These are phyloP conservation scores for Hiodon tergisus DNA, from an alignment of 2,113 vertebrate species.

Conservation along the genomic window DNA sequence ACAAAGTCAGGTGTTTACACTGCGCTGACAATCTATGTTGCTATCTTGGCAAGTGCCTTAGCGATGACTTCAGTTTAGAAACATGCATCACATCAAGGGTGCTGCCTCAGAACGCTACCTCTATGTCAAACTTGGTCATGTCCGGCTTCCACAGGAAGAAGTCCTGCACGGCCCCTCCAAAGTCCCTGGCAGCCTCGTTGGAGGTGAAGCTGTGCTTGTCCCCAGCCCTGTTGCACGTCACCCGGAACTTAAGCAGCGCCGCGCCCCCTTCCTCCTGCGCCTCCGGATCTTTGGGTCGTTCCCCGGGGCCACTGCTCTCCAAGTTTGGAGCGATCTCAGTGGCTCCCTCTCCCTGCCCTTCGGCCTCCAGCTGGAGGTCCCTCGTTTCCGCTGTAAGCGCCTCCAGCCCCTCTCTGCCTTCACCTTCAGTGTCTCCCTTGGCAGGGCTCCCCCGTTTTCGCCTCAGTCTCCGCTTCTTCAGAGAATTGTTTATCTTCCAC, in stretches of 20 bases:
- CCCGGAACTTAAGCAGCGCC: conserved; percentile 74
- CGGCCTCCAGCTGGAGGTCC: conserved; percentile 23
- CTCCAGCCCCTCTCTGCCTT: conserved; percentile 37
- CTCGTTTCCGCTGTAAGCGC: conserved; percentile 17
- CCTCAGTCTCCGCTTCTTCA: conserved; percentile 84
- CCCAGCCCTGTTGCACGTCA: conserved; percentile 88
- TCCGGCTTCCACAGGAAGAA: conserved; percentile 96
- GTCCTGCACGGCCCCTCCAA: conserved; percentile 90
- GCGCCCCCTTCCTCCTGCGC: conserved; percentile 30
- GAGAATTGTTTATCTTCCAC: conserved; percentile 80
- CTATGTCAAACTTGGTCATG: conserved; percentile 96
- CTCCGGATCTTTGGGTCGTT: conserved; percentile 29
- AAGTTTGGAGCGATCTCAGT: conserved; percentile 12
- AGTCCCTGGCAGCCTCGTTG: conserved; percentile 90
- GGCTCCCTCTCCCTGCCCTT: background rate
- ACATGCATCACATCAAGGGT: background rate
- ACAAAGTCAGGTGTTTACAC: background rate
- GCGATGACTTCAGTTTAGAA: background rate
- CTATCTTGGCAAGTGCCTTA: background rate
- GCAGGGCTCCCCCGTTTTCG: conserved; percentile 54
- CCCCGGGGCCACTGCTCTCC: conserved; percentile 7
- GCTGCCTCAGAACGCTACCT: conserved; percentile 62
- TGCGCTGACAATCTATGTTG: background rate
- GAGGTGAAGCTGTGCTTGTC: conserved; percentile 92
- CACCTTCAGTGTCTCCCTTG: conserved; percentile 41